Evolutionary conservation across 1,140 invertebrate species (phyloP).

Genomic region (Leptopilina clavipes): DNA sequence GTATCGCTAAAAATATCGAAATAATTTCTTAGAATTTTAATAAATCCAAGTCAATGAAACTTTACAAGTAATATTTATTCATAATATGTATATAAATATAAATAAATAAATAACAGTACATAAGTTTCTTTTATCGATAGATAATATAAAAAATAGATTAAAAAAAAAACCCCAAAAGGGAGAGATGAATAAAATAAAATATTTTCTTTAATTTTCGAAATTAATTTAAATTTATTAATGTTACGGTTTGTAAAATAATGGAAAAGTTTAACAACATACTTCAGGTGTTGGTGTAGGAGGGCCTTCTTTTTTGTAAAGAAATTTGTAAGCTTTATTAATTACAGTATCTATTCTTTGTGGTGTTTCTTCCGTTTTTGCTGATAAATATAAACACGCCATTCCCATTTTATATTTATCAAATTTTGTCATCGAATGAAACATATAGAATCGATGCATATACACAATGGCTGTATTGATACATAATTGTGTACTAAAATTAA

Average conservation of each 20-base stretch:
- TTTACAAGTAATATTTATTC: no score
- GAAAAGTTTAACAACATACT: conserved; percentile 65
- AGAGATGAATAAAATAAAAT: no score
- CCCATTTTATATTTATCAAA: conserved; percentile 87
- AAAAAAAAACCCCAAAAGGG: no score
- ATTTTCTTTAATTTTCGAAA: neutral
- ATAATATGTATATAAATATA: no score
- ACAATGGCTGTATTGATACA: conserved; percentile 95
- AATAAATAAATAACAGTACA: no score
- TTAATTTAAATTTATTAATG: neutral
- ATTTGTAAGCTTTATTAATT: conserved; percentile 89
- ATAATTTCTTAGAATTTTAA: no score
- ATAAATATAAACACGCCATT: conserved; percentile 89
- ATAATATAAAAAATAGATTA: neutral
- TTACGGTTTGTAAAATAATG: neutral
- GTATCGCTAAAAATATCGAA: conserved; percentile 60
- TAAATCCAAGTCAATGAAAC: no score
- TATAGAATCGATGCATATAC: conserved; percentile 97
- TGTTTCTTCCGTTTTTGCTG: conserved; percentile 97
- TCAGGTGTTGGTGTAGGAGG: conserved; percentile 82
- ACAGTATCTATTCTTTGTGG: conserved; percentile 95
- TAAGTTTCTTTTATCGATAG: no score
- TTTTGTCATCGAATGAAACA: conserved; percentile 90
- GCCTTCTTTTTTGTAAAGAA: conserved; percentile 79
- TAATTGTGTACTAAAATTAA: conserved; percentile 77